phyloP scores from a whole-genome alignment of 30 jellyfish, hydroid and myxozoan genomes.

The Pelagia noctiluca region DNA sequence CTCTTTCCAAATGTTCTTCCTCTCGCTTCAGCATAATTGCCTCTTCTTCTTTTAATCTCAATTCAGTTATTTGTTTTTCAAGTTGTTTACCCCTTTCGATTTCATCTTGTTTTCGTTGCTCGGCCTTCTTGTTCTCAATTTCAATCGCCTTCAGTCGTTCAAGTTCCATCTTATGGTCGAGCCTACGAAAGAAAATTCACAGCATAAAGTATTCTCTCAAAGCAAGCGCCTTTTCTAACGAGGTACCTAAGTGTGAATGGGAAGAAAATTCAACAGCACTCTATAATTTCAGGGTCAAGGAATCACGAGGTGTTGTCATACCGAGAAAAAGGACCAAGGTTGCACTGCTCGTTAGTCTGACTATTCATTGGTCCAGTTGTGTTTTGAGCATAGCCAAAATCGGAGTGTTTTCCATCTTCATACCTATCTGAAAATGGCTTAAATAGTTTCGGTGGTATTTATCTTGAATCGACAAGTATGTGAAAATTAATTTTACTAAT shows the following conservation, averaged over 20 bases:
- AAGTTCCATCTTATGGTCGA: conserved; percentile 68
- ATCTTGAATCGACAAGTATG: no score
- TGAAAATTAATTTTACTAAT: no score
- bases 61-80: conserved; percentile 70
- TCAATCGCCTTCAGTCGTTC: conserved; percentile 52
- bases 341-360: no score
- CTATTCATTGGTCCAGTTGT: no score
- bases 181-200: conserved; percentile 24
- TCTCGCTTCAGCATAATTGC: conserved; percentile 79
- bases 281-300: no score
- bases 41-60: conserved; percentile 83
- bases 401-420: no score
- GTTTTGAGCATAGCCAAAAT: no score
- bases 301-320: no score
- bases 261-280: no score
- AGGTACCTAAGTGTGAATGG: background rate
- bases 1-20: conserved; percentile 62
- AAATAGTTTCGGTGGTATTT: no score
- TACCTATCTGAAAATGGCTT: no score
- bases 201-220: background rate
- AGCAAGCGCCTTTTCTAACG: background rate
- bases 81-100: conserved; percentile 46
- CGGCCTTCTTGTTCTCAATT: conserved; percentile 58
- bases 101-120: conserved; percentile 40
- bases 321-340: no score